Evolutionary conservation across 2,888 invertebrate genomes (phyloP), one percentile per base, ranked within the genome.

Genomic region (Anticlea derivata): DNA sequence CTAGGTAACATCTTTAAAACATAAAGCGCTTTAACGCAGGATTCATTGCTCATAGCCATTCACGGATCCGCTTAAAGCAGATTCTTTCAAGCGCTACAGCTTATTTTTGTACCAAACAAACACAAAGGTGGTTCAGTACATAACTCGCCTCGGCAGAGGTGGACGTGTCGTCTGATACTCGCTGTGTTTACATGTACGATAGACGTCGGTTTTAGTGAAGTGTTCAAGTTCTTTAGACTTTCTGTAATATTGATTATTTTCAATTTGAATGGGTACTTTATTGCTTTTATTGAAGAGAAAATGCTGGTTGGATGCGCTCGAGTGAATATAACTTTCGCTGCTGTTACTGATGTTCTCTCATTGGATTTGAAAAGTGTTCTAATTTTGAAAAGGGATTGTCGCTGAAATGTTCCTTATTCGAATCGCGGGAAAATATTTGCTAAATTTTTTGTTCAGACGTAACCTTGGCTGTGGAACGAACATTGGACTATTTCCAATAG

Each of bases 241-340:
- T 40, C 20, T 41, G 40, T 24, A 34, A 50, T 24, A 47, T 48
- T 50, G 51, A 39, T 49, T 44, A 20, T 46, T 34, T 45, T 55
- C 52, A 53, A 60, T 60, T 45, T 45, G 46, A 55, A 52, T 54
- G 48, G 54, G 43, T 59, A 55, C 3, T 13, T 22, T 43, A 55
- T 52, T 55, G 57, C 33, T 49, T 50, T 43, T 41, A 55, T 66
- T 53, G 61, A 37, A 71, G 63, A 68, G 73, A 74, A 73, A 72
- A 60, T 65, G 60, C 63, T 78, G 75, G 83, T 64, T 78, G 75
- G 83, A 86, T 82, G 82, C 83, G 83, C 84, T 75, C 71, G 80
- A 85, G 80, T 82, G 79, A 68, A 70, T 58, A 75, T 66, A 71
- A 83, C 85, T 87, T 87, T 87, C 85, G 76, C 78, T 75, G 24